Evolutionary conservation across 2,888 invertebrate species (phyloP).

Genomic region (Parelbella ahira): DNA sequence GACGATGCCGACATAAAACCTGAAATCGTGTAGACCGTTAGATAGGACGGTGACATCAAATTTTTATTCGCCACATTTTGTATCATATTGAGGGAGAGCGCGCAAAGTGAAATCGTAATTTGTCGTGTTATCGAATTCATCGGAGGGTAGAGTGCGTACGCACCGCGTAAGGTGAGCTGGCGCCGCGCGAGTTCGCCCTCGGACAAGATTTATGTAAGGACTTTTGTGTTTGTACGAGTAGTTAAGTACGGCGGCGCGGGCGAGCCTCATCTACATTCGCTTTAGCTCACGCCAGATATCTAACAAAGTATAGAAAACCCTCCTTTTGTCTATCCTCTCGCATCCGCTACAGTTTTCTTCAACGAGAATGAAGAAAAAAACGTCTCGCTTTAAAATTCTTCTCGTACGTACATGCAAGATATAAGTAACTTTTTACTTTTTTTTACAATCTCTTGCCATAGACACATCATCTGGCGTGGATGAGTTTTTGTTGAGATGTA

Average conservation of each 20-base stretch:
- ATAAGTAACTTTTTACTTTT: conserved; percentile 55
- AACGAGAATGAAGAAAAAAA: conserved; percentile 60
- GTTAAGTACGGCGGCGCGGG: conserved; percentile 59
- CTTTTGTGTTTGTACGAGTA: conserved; percentile 78
- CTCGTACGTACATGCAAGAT: conserved; percentile 48
- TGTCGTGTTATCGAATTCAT: conserved; percentile 58
- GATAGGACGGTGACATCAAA: conserved; percentile 20
- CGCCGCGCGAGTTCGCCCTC: conserved; percentile 60
- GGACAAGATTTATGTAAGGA: conserved; percentile 79
- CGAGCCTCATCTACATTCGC: conserved; percentile 72
- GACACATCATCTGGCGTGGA: conserved; percentile 77
- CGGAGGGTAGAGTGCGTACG: conserved; percentile 53
- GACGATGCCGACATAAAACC: conserved; percentile 18
- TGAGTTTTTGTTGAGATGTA: conserved; percentile 77
- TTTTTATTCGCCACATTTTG: conserved; percentile 18
- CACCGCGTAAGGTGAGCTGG: conserved; percentile 61
- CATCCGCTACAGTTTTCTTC: conserved; percentile 72
- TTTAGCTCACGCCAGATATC: conserved; percentile 62
- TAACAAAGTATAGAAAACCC: conserved; percentile 63
- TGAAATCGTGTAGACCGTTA: conserved; percentile 22
- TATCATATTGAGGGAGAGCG: conserved; percentile 41
- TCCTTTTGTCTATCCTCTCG: conserved; percentile 70
- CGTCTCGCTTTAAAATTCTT: conserved; percentile 66
- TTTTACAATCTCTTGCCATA: conserved; percentile 77
- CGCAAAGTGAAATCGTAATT: conserved; percentile 56